Conservation (phyloP, 2,888 invertebrate species). For the Ochropacha duplaris region DNA sequence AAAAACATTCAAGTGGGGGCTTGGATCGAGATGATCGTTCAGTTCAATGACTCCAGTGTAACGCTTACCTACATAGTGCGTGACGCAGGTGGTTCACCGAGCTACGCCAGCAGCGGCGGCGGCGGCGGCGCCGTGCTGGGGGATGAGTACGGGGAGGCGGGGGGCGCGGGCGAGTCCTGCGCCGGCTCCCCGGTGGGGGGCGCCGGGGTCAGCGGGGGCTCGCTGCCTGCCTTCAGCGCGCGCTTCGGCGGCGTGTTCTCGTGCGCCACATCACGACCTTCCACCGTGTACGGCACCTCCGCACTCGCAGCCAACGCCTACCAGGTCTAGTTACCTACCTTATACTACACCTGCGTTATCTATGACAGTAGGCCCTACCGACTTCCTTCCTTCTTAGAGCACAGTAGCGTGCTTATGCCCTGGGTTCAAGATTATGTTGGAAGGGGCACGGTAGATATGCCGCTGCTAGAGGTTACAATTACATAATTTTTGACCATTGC, state of each 20-base stretch:
- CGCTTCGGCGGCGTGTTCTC: conserved; percentile 76
- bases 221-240: conserved; percentile 81
- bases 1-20: too few relatives aligned
- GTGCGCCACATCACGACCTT: conserved; percentile 51
- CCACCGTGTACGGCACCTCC: conserved; percentile 55
- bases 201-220: conserved; percentile 45
- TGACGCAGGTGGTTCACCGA: conserved; percentile 59
- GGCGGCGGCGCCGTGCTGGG: conserved; percentile 34
- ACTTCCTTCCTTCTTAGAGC: too few relatives aligned
- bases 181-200: conserved; percentile 37
- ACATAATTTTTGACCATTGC: too few relatives aligned
- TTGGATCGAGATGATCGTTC: too few relatives aligned
- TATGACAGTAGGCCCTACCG: background rate
- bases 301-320: conserved; percentile 50
- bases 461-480: too few relatives aligned
- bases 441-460: too few relatives aligned
- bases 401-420: too few relatives aligned
- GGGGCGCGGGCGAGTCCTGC: conserved; percentile 27
- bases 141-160: conserved; percentile 49
- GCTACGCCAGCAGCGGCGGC: conserved; percentile 50
- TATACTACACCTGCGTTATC: background rate
- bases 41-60: too few relatives aligned
- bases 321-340: background rate
- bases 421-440: too few relatives aligned
- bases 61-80: background rate